phyloP scores from a whole-genome alignment of 2,113 vertebrate genomes.

The Podarcis raffonei region DNA sequence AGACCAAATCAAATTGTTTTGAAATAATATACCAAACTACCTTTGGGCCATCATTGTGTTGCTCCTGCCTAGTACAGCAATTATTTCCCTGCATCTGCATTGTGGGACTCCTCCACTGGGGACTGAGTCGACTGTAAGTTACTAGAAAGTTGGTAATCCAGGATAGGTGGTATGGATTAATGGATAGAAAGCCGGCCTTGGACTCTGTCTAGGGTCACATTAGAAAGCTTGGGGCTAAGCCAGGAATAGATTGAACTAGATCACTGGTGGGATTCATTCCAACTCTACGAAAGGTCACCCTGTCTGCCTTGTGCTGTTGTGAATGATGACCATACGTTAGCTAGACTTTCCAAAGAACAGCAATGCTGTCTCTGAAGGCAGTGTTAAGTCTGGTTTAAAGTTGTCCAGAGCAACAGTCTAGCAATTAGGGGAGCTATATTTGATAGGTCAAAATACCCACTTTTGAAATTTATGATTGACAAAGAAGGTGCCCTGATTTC shows the following conservation, averaged over 20 bases:
- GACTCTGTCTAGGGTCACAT: slow-evolving; percentile 15
- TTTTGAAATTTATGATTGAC: not conserved
- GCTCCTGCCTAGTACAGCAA: not conserved
- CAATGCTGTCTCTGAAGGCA: not conserved
- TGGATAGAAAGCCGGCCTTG: slow-evolving; percentile 20
- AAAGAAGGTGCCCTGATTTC: not conserved
- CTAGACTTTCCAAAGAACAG: not conserved
- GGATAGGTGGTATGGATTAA: slow-evolving; percentile 23
- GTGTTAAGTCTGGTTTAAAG: not conserved
- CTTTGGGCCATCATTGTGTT: not conserved
- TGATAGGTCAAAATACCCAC: not conserved
- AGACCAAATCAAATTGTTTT: not conserved
- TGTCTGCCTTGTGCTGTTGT: slow-evolving; percentile 6
- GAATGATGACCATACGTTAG: not conserved
- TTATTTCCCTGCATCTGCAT: not conserved
- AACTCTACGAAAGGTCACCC: slow-evolving; percentile 20
- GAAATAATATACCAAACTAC: not conserved
- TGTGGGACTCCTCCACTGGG: not conserved
- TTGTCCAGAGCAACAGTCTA: not conserved
- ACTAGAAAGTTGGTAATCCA: slow-evolving; percentile 27
- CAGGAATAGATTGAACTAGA: slow-evolving; percentile 29
- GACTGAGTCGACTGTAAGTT: not conserved
- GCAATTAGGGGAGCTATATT: not conserved
- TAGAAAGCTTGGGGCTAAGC: slow-evolving; percentile 31
- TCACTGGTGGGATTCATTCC: slow-evolving; percentile 6